Base-by-base conservation (phyloP, 2,797 vertebrate species). In the Potorous gilbertii region DNA sequence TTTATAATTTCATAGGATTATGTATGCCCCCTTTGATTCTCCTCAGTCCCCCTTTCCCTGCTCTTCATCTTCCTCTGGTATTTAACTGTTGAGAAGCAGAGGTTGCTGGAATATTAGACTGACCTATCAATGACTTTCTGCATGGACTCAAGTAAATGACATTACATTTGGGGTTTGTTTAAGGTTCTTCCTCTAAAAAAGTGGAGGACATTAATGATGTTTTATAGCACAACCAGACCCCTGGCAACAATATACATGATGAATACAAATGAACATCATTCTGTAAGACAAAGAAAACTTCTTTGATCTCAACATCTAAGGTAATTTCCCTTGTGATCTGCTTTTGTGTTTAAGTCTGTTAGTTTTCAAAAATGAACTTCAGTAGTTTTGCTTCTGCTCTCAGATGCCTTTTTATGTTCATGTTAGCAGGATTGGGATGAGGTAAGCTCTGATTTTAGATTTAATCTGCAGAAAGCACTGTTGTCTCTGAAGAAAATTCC, bases 141-240 rank as follows among this genome's bases (percentile, higher is more conserved):
- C 21, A 87, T 50, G 40, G 40, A 50, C 1, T 87, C 9, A 87
- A 50, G 8, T 50, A 87, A 87, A 27, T 87, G 27, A 50, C 9
- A 27, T 46, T 46, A 87, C 21, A 87, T 50, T 87, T 87, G 12
- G 21, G 21, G 8, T 50, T 50, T 27, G 40, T 27, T 87, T 87
- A 87, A 87, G 24, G 40, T 27, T 87, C 40, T 87, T 27, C 74
- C 74, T 50, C 3, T 87, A 87, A 27, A 81, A 87, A 46, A 27
- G 11, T 87, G 40, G 27, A 46, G 40, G 40, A 11, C 40, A 81
- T 81, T 74, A 40, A 74, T 74, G 40, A 2, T 74, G 18, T 81
- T 81, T 81, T n/a, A 46, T 81, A 96, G 57, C 6, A 66, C 81
- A 90, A 3, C 55, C 14, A 94, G 93, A 56, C 11, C 92, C 18